Evolutionary conservation across 2,888 invertebrate species (phyloP).

Genomic region (Agrilus cyanescens): DNA sequence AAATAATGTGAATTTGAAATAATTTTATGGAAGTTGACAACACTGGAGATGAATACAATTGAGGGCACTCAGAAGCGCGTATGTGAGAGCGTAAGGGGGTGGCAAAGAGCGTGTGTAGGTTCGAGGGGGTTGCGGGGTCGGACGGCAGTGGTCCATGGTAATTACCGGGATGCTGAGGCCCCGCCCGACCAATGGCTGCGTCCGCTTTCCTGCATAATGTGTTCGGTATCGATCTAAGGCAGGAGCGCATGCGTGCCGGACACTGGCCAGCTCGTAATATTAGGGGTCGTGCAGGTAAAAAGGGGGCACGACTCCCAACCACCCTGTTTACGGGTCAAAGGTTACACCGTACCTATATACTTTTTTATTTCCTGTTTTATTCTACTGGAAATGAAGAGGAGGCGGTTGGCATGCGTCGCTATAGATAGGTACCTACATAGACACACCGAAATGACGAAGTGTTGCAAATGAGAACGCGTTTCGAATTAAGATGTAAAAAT

Average conservation of each 20-base stretch:
- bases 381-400: no score
- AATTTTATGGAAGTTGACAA: no score
- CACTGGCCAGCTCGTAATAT: slow-evolving; percentile 29
- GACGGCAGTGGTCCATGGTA: slow-evolving; percentile 35
- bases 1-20: no score
- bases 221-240: slow-evolving; percentile 24
- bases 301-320: slow-evolving; percentile 19
- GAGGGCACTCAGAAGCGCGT: not conserved
- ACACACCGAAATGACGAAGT: no score
- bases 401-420: no score
- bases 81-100: slow-evolving; percentile 34
- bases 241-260: slow-evolving; percentile 30
- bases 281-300: slow-evolving; percentile 26
- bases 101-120: slow-evolving; percentile 35
- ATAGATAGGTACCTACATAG: no score
- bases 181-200: slow-evolving; percentile 35
- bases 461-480: no score
- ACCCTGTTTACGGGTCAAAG: slow-evolving; percentile 1
- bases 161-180: slow-evolving; percentile 36
- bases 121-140: slow-evolving; percentile 36
- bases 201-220: slow-evolving; percentile 17
- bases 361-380: no score
- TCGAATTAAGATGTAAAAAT: no score
- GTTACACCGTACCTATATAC: no score
- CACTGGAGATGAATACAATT: slow-evolving; percentile 1